Base-by-base conservation (phyloP, 2,113 vertebrate species). In the Python bivittatus region DNA sequence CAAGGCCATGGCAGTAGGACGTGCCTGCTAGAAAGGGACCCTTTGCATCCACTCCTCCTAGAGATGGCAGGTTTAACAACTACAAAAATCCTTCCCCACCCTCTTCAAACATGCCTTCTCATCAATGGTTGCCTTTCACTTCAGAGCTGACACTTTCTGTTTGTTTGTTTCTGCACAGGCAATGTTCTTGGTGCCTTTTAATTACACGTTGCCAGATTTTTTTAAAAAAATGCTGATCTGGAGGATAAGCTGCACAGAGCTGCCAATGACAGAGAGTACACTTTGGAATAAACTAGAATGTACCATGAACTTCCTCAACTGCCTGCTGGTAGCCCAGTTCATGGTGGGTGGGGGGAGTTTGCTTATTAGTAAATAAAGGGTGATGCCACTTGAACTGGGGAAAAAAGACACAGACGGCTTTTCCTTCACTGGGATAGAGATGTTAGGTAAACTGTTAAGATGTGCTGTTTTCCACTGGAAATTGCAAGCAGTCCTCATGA, bases 171-270 rank as follows among this genome's bases (percentile, higher is more conserved):
- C 83, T 94, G 85, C 94, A 95, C 3, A 84, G 93, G 89, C 95
- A 91, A 96, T 90, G 91, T 79, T 94, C 95, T 95, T 93, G 88
- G 94, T 92, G 92, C 56, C 0, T 96, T 96, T 96, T 96, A 97
- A 96, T 96, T 96, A 95, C 90, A 93, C 0, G 6, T 92, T 96
- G 90, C 92, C 94, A 92, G 92, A 85, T 89, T 33, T 79, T 7
- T 38, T 29, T 64, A 64, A 91, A 33, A 64, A 94, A 95, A 96
- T 68, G 68, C 87, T 90, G 91, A 88, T 48, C 27, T 33, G 0
- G 44, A 85, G 90, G 52, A 94, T 96, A 95, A 95, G 91, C 91
- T 2, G 56, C 0, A 0, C 25, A 1, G 91, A 96, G 94, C 93
- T 92, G 91, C 94, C 92, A 92, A 42, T 22, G 56, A 54, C 88